phyloP scores from a whole-genome alignment of 2,113 vertebrate species.

The Hepsetus odoe region DNA sequence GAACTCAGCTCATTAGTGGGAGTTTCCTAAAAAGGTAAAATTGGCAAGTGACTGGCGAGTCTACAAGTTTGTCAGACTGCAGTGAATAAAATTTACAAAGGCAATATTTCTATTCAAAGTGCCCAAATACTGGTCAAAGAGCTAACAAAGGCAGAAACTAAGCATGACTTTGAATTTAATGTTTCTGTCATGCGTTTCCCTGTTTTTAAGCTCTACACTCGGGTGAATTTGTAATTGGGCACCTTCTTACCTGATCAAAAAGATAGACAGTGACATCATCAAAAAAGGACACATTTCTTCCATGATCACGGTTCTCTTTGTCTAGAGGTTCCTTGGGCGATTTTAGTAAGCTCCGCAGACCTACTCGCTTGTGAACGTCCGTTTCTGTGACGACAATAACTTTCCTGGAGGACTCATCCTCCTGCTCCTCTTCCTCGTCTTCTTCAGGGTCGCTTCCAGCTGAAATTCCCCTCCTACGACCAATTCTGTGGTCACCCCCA shows the following conservation, averaged over 20 bases:
- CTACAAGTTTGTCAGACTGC: not conserved
- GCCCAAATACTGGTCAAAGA: not conserved
- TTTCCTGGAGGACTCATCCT: constrained; percentile 77
- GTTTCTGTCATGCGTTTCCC: not conserved
- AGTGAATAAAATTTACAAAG: not conserved
- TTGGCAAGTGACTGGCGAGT: not conserved
- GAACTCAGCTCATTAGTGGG: constrained; percentile 87
- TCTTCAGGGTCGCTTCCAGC: constrained; percentile 78
- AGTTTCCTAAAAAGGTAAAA: constrained; percentile 80
- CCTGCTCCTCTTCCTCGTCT: constrained; percentile 86
- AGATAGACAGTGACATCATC: constrained; percentile 91
- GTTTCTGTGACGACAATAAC: constrained; percentile 89
- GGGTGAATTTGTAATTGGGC: not conserved
- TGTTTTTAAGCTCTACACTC: not conserved
- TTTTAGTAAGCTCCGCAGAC: constrained; percentile 87
- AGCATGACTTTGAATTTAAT: not conserved
- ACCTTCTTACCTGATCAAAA: constrained; percentile 83
- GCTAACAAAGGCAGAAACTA: not conserved
- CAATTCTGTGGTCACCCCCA: constrained; percentile 70
- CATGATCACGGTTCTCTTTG: constrained; percentile 80
- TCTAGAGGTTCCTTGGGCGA: constrained; percentile 86
- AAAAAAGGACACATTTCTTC: constrained; percentile 85
- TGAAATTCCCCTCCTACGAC: constrained; percentile 74
- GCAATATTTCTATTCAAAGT: not conserved
- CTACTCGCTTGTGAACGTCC: constrained; percentile 84